These are phyloP conservation scores for Acrobasis repandana DNA, from an alignment of 2,888 invertebrate genomes.

Conservation along the genomic window DNA sequence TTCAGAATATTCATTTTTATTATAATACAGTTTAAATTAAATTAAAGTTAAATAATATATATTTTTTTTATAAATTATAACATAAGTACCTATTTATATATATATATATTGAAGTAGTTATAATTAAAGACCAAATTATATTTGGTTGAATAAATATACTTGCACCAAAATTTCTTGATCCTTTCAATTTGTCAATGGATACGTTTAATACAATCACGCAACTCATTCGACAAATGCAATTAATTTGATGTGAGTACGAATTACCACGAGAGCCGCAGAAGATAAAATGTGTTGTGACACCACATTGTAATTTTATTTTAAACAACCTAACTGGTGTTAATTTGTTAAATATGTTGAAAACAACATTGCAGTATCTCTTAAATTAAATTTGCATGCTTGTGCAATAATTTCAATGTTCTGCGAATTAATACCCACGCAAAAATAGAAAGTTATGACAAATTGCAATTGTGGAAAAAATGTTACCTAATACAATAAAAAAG, in stretches of 20 bases:
- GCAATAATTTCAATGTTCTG: not conserved
- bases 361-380: not conserved
- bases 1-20: no score
- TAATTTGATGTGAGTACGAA: not conserved
- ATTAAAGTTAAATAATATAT: no score
- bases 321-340: not conserved
- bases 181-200: not conserved
- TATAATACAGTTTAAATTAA: no score
- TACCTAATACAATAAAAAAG: no score
- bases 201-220: not conserved
- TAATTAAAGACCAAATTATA: no score
- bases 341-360: not conserved
- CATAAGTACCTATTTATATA: no score
- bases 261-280: not conserved
- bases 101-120: no score
- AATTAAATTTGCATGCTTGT: slow-evolving; percentile 1
- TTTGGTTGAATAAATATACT: not conserved
- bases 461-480: not conserved
- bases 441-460: not conserved
- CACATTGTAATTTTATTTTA: not conserved
- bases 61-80: no score
- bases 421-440: slow-evolving; percentile 1
- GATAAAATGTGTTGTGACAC: slow-evolving; percentile 1
- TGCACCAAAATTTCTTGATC: not conserved
- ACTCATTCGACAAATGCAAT: not conserved